These are phyloP conservation scores for Drosophila insularis DNA, from an alignment of 1,140 invertebrate genomes.

Conservation along the genomic window DNA sequence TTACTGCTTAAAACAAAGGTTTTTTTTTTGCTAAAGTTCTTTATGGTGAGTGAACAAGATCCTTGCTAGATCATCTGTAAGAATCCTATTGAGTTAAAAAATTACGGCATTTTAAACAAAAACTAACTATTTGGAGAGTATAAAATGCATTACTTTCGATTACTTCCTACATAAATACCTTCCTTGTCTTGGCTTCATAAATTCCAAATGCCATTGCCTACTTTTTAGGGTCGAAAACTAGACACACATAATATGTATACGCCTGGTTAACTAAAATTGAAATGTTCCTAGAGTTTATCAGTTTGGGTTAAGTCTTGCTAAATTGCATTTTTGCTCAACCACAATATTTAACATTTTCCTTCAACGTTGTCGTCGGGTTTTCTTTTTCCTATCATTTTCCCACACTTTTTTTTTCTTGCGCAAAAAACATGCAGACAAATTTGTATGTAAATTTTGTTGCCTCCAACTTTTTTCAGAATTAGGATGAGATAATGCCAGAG, in stretches of 20 bases:
- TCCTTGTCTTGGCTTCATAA: no score
- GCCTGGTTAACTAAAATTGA: not conserved
- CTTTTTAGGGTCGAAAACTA: not conserved
- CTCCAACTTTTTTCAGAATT: constrained; percentile 4
- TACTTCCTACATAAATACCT: no score
- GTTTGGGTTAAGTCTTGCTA: not conserved
- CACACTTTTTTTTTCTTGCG: constrained; percentile 44
- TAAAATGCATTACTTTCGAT: no score
- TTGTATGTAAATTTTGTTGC: constrained; percentile 75
- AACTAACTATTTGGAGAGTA: no score
- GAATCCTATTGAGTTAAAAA: no score
- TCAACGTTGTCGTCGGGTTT: not conserved
- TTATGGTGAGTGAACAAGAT: no score
- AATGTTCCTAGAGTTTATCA: not conserved
- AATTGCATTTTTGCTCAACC: constrained; percentile 1
- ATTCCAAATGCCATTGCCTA: constrained; percentile 17
- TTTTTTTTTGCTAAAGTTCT: no score
- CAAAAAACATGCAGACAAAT: constrained; percentile 65
- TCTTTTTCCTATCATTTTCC: constrained; percentile 34
- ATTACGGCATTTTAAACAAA: no score
- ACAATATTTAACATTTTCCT: not conserved
- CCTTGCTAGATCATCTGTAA: no score
- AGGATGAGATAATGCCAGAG: not conserved
- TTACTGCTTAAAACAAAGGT: no score
- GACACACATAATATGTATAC: not conserved